phyloP scores from a whole-genome alignment of 2,888 invertebrate genomes.

The Apamea crenata region DNA sequence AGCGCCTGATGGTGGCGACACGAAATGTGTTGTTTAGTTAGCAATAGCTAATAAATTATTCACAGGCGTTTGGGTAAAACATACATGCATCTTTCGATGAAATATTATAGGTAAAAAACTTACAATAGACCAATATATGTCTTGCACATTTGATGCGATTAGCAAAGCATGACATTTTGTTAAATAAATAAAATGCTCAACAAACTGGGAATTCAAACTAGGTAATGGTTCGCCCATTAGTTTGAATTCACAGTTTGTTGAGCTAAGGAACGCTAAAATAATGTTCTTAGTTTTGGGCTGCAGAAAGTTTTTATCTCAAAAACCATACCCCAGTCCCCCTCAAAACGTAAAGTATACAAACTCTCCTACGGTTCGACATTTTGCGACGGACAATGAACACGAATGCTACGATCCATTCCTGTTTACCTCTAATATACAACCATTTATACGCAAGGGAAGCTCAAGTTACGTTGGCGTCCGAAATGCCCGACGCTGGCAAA shows the following conservation, averaged over 20 bases:
- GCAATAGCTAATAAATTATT: background rate
- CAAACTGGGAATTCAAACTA: background rate
- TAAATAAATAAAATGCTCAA: background rate
- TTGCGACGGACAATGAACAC: conserved; percentile 53
- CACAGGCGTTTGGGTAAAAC: background rate
- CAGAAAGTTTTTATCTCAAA: background rate
- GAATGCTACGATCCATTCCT: conserved; percentile 31
- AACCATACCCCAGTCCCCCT: background rate
- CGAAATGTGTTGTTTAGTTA: background rate
- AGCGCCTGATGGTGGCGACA: background rate
- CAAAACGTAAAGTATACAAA: conserved; percentile 59
- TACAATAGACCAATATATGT: background rate
- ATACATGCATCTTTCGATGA: background rate
- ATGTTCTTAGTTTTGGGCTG: background rate
- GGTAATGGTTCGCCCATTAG: background rate
- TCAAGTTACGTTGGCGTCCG: conserved; percentile 65
- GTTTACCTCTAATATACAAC: conserved; percentile 25
- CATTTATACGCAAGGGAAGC: conserved; percentile 42
- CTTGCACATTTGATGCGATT: background rate
- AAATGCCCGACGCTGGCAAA: conserved; percentile 56
- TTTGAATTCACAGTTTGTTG: background rate
- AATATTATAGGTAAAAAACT: background rate
- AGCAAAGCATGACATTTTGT: background rate
- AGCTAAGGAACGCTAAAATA: background rate
- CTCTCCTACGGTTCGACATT: conserved; percentile 60